Base-by-base conservation (phyloP, 2,888 invertebrate genomes). In the Parnassius orleans region DNA sequence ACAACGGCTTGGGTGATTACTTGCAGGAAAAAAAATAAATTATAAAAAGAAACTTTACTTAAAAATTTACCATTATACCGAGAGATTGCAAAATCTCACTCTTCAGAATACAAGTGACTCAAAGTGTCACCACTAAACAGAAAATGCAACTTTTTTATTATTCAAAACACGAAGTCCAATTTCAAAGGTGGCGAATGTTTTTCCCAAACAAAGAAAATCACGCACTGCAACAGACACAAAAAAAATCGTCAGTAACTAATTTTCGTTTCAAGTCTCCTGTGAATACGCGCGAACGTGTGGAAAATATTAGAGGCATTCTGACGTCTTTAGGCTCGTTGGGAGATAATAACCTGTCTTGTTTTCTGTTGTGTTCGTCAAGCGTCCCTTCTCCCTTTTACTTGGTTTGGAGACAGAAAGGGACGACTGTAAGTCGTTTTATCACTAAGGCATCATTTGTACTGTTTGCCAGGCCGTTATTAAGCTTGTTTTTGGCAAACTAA, bases 321-420 rank as follows among this genome's bases (percentile, higher is more conserved):
- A 84, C 86, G 83, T 86, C 83, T 86, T 87, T 82, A 74, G 82
- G 80, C 79, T 83, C 74, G 81, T 80, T 78, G 78, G 73, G 80
- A 87, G 87, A 90, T 90, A 90, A 90, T 90, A 90, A 90, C 84
- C 85, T 90, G 90, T 89, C 90, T 86, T 86, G 87, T 87, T 84
- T 81, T 78, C 80, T 80, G 84, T 81, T 81, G 78, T 76, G 79
- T 76, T 83, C 84, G 86, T 88, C 88, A 88, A 74, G 75, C 71
- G 70, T 70, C 72, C 70, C 68, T 75, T 69, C 72, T 83, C 83
- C 72, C 75, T 76, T 67, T 78, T 67, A 70, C 69, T 61, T 66
- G 65, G 71, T 70, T 71, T 61, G 66, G 67, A 63, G 69, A 67
- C 68, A 68, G 79, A 80, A 77, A 75, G 83, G 75, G 84, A 84